These are phyloP conservation scores for Neoscelio sp. DNA, from an alignment of 2,888 invertebrate genomes.

Conservation along the genomic window DNA sequence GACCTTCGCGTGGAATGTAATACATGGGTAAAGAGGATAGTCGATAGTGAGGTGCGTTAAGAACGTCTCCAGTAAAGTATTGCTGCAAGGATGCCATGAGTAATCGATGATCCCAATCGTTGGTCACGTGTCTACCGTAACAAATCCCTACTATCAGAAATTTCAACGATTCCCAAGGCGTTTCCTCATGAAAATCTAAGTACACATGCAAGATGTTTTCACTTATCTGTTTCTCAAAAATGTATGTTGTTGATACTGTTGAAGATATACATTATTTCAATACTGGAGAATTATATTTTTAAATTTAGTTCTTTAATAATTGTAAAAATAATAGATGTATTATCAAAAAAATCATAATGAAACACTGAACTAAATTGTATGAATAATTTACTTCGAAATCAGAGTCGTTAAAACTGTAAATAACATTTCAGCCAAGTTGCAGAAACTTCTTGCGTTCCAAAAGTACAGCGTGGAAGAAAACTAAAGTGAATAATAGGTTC, in stretches of 20 bases:
- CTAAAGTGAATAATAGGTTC: conserved; percentile 90
- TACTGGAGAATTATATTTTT: too few species aligned
- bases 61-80: conserved; percentile 90
- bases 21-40: conserved; percentile 90
- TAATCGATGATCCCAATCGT: conserved; percentile 99
- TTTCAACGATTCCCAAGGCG: conserved; percentile 95
- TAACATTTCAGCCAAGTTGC: conserved; percentile 94
- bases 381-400: conserved; percentile 90
- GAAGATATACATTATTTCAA: too few species aligned
- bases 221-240: too few species aligned
- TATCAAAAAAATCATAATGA: too few species aligned
- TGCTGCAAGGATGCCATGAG: conserved; percentile 93
- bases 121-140: conserved; percentile 98
- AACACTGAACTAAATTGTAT: too few species aligned
- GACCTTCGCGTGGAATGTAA: conserved; percentile 93
- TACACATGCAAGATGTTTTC: conserved; percentile 93
- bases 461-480: conserved; percentile 94
- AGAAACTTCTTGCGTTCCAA: conserved; percentile 94
- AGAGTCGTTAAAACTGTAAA: conserved; percentile 95
- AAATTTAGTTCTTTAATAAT: too few species aligned
- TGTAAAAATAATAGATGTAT: too few species aligned
- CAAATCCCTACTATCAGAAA: conserved; percentile 95
- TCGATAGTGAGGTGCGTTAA: conserved; percentile 88
- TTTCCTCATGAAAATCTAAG: conserved; percentile 91
- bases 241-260: too few species aligned